phyloP scores from a whole-genome alignment of 2,797 vertebrate genomes.

The Sphenodon punctatus region DNA sequence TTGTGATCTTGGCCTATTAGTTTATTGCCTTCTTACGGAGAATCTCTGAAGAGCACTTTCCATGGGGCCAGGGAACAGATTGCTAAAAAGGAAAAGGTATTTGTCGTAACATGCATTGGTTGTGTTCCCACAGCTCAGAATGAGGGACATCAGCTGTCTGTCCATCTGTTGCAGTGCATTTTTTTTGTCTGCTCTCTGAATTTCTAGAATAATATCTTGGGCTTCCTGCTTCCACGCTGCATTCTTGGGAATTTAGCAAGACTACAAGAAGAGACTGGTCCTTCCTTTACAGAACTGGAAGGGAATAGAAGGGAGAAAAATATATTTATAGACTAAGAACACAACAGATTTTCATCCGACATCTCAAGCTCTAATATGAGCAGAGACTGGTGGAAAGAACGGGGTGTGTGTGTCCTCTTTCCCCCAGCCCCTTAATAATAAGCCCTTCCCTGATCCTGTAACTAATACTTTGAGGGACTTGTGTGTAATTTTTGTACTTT shows the following conservation, averaged over 20 bases:
- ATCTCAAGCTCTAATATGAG: constrained; percentile 25
- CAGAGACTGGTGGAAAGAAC: constrained; percentile 4
- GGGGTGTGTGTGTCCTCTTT: accelerated
- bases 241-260: constrained; percentile 32
- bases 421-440: neutral
- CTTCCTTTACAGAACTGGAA: neutral
- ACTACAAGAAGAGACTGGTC: neutral
- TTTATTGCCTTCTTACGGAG: neutral
- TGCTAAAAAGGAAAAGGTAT: neutral
- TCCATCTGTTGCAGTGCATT: neutral
- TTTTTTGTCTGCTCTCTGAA: constrained; percentile 17
- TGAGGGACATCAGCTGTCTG: constrained; percentile 18
- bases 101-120: neutral
- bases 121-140: neutral
- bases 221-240: constrained; percentile 40
- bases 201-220: constrained; percentile 15
- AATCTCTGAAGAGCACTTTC: neutral
- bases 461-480: neutral
- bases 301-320: neutral
- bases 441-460: neutral
- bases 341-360: neutral
- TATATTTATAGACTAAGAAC: constrained; percentile 10
- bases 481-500: neutral
- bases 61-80: neutral
- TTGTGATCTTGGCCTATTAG: neutral